phyloP scores from a whole-genome alignment of 2,113 vertebrate species.

The Malurus cyaneus region DNA sequence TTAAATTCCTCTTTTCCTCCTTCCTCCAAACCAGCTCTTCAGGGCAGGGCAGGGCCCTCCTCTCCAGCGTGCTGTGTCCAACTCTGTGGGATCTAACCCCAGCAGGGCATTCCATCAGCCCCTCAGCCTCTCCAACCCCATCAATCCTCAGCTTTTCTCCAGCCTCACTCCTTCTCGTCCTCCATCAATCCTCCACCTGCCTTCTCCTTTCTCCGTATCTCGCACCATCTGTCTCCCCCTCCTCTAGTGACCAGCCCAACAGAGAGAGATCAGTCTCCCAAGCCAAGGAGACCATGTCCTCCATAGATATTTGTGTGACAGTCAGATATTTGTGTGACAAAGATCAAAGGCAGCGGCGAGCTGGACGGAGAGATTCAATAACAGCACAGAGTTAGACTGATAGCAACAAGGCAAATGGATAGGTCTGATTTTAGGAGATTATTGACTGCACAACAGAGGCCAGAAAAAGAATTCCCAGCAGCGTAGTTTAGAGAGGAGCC shows the following conservation, averaged over 20 bases:
- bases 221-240: constrained; percentile 19
- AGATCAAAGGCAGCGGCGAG: constrained; percentile 26
- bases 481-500: not conserved
- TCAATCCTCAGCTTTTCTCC: not conserved
- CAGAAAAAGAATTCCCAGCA: constrained; percentile 9
- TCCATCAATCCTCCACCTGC: not conserved
- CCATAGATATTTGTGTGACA: not conserved
- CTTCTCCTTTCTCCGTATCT: constrained; percentile 7
- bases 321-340: not conserved
- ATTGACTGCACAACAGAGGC: constrained; percentile 31
- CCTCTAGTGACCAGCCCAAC: constrained; percentile 37
- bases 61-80: accelerated
- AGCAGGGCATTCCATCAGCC: not conserved
- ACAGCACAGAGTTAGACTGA: constrained; percentile 1
- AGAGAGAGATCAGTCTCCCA: constrained; percentile 37
- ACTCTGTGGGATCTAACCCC: not conserved
- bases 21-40: not conserved
- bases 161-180: not conserved
- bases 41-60: not conserved
- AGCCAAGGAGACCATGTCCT: constrained; percentile 46
- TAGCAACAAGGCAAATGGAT: constrained; percentile 45
- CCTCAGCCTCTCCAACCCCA: not conserved
- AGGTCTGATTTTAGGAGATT: constrained; percentile 52
- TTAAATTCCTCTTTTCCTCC: not conserved
- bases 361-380: constrained; percentile 17